These are phyloP conservation scores for Drosophila tripunctata DNA, from an alignment of 2,888 invertebrate genomes.

Conservation along the genomic window DNA sequence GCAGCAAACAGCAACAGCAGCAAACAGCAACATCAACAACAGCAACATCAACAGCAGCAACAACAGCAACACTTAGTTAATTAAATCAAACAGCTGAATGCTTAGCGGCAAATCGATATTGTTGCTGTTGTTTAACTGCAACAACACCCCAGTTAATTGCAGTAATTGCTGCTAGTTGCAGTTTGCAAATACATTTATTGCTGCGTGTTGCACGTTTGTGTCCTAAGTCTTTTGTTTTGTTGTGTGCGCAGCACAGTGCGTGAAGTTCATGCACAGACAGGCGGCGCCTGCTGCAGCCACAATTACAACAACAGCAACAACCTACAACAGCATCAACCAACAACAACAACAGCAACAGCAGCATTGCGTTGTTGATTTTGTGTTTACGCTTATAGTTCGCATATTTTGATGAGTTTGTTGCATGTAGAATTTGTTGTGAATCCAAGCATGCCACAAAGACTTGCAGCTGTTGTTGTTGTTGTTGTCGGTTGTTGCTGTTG, in stretches of 20 bases:
- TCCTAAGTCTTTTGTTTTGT: constrained; percentile 43
- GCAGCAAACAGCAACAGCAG: constrained; percentile 14
- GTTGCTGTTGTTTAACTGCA: constrained; percentile 56
- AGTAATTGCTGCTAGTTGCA: constrained; percentile 10
- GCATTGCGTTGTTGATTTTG: background rate
- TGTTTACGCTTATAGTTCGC: constrained; percentile 18
- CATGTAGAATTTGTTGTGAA: constrained; percentile 16
- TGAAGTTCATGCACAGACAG: constrained; percentile 7
- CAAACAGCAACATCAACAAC: constrained; percentile 1
- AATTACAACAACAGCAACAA: background rate
- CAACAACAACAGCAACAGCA: background rate
- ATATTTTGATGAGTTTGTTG: constrained; percentile 15
- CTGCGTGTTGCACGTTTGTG: constrained; percentile 45
- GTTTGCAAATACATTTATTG: constrained; percentile 3
- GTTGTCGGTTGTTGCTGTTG: constrained; percentile 13
- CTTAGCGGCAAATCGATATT: constrained; percentile 58
- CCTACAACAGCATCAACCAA: background rate
- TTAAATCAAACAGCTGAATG: constrained; percentile 45
- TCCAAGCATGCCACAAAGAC: constrained; percentile 14
- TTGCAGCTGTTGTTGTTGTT: constrained; percentile 8
- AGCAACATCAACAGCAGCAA: constrained; percentile 11
- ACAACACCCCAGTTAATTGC: constrained; percentile 55
- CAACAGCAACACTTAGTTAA: constrained; percentile 17
- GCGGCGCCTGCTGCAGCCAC: background rate
- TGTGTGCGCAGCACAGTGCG: background rate